These are phyloP conservation scores for Aviceda subcristata DNA, from an alignment of 2,113 vertebrate species.

Conservation along the genomic window DNA sequence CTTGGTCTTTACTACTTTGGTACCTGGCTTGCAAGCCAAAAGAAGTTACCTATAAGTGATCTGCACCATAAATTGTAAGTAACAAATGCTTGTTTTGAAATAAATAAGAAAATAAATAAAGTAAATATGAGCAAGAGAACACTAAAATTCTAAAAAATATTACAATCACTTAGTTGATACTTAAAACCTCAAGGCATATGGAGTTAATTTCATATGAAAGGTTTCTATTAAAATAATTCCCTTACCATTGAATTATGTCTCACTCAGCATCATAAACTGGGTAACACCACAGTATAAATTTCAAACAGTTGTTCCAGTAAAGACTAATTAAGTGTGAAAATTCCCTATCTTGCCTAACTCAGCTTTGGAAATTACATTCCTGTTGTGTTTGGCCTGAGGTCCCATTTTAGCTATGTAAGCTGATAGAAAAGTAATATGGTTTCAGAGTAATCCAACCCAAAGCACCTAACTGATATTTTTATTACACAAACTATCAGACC, in stretches of 20 bases:
- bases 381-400: conserved; percentile 54
- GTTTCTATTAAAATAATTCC: conserved; percentile 48
- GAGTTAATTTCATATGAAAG: conserved; percentile 15
- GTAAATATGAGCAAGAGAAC: background rate
- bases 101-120: background rate
- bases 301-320: conserved; percentile 51
- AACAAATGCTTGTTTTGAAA: background rate
- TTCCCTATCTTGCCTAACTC: conserved; percentile 30
- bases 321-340: conserved; percentile 57
- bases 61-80: background rate
- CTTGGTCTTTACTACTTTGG: background rate
- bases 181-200: background rate
- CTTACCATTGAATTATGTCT: conserved; percentile 28
- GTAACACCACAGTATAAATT: conserved; percentile 42
- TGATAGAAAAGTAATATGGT: conserved; percentile 30
- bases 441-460: conserved; percentile 35
- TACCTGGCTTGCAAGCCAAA: background rate
- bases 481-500: background rate
- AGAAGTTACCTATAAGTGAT: background rate
- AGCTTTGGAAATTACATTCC: background rate
- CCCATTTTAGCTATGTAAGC: background rate
- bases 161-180: background rate
- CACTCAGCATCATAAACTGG: conserved; percentile 24
- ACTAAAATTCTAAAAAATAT: conserved; percentile 14
- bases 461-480: conserved; percentile 32